phyloP scores from a whole-genome alignment of 2,113 vertebrate species.

The Meles meles region DNA sequence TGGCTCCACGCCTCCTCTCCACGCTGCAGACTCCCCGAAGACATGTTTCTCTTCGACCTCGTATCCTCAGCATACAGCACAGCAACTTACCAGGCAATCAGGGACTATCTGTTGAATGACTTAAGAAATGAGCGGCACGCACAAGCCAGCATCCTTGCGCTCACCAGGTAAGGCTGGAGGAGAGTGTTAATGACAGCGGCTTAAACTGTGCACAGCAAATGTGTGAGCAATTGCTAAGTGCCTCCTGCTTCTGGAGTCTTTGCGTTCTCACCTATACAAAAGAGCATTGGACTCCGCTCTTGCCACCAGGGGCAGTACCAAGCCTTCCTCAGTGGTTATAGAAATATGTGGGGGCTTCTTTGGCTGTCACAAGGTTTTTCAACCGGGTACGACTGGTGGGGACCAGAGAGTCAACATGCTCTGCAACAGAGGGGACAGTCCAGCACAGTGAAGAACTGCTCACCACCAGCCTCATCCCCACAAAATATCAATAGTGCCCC shows the following conservation, averaged over 20 bases:
- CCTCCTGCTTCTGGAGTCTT: not conserved
- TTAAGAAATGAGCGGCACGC: not conserved
- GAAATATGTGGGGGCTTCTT: not conserved
- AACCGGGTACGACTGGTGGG: not conserved
- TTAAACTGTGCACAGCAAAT: not conserved
- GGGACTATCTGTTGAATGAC: not conserved
- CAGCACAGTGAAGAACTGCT: not conserved
- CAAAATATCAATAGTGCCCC: not conserved
- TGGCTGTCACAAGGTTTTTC: not conserved
- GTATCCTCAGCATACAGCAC: fast-evolving
- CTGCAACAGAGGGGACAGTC: not conserved
- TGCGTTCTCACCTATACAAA: not conserved
- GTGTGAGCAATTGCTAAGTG: not conserved
- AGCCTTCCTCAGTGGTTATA: not conserved
- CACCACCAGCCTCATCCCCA: not conserved
- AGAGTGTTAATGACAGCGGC: not conserved
- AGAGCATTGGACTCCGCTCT: not conserved
- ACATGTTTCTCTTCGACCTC: not conserved
- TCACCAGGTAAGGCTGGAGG: not conserved
- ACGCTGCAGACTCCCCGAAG: not conserved
- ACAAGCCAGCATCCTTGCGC: not conserved
- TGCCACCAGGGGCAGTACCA: too few species aligned
- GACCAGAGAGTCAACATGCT: not conserved
- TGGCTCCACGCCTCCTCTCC: not conserved
- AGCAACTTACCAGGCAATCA: not conserved